Base-by-base conservation (phyloP, 2,797 vertebrate genomes). In the Centroberyx gerrardi region DNA sequence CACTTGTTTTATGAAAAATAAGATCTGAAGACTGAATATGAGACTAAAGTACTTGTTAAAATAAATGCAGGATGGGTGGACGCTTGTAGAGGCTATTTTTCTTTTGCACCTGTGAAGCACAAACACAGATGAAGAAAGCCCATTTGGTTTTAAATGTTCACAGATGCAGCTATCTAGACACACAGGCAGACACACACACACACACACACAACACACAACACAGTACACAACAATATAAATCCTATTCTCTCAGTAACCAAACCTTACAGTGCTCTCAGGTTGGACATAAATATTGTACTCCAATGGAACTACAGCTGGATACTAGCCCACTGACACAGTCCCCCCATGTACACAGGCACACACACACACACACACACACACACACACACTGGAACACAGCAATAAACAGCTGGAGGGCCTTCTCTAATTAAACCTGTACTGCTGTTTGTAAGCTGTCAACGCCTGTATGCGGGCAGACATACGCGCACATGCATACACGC, bases 361-460 rank as follows among this genome's bases (percentile, higher is more conserved):
- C 36, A 56, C 29, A 36, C 22, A 22, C 42, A 67, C n/a, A 78
- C 36, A 56, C 29, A 36, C 62, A 48, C 33, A 72, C 72, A 4
- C 44, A 64, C 73, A 49, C 56, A 78, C 52, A 66, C 70, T 14
- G 63, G 62, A 68, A 55, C 78, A 73, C 72, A 76, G 83, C 48
- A 38, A 81, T 85, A 90, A 90, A 91, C 89, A 93, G 90, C 89
- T 91, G 72, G 68, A 85, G 87, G 92, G 74, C 64, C 56, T 73
- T 82, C 83, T 90, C 75, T 92, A 93, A 94, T 94, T 92, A 92
- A 93, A 93, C 80, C 69, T 90, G 85, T 75, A 42, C 83, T 78
- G 78, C 83, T 89, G 90, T 92, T 88, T 90, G 83, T 90, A 80
- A 86, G 77, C 86, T 92, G 81, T 88, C 84, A 81, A 40, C 68